Percentiles rank a stretch among this genome's conserved stretches.
Conservation (phyloP, 1,140 invertebrate species). For the Maconellicoccus hirsutus region DNA sequence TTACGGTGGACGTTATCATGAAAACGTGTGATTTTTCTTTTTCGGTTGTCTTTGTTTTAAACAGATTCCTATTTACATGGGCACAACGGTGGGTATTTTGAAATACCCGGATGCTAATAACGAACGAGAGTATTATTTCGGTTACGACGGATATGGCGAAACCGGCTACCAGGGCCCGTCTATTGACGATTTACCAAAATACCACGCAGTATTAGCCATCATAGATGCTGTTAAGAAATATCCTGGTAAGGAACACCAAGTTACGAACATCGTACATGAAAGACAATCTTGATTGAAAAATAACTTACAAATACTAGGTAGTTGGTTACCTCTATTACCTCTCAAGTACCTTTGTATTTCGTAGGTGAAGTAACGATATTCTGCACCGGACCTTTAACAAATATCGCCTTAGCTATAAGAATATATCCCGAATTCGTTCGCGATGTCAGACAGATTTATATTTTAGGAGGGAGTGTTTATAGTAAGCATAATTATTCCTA, state of each 20-base stretch:
- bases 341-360: no score
- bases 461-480: conserved; percentile 65
- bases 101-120: not conserved
- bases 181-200: not conserved
- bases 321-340: no score
- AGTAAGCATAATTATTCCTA: conserved; percentile 40
- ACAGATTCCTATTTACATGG: not conserved
- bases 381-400: conserved; percentile 61
- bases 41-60: not conserved
- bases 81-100: not conserved
- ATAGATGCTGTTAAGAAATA: not conserved
- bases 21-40: not conserved
- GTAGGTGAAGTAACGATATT: conserved; percentile 38
- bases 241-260: not conserved
- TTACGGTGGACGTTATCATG: not conserved
- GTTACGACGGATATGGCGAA: not conserved
- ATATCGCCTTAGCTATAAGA: conserved; percentile 57
- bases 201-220: not conserved
- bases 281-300: no score
- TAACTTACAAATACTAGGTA: no score
- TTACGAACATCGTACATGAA: no score
- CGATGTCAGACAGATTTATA: conserved; percentile 48
- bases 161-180: not conserved
- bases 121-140: not conserved
- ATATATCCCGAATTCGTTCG: conserved; percentile 49